Evolutionary conservation across 2,797 vertebrate genomes (phyloP).

Genomic region (Acipenser oxyrinchus): DNA sequence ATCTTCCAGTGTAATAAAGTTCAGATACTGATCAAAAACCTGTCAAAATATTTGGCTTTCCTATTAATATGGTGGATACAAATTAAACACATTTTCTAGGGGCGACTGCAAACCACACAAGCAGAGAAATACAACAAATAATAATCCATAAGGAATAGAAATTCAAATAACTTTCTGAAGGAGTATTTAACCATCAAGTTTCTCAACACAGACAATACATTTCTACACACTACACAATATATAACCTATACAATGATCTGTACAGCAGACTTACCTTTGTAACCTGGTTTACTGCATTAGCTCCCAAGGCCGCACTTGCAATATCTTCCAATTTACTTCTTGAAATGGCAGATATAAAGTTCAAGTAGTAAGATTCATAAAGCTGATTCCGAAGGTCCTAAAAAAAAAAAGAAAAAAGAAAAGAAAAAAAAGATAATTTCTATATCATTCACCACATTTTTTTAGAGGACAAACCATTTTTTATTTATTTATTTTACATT

Average conservation of each 20-base stretch:
- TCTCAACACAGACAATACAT: no score
- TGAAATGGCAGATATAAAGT: conserved; percentile 97
- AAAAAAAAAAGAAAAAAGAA: conserved; percentile 5
- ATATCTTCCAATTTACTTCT: conserved; percentile 96
- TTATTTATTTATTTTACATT: conserved; percentile 14
- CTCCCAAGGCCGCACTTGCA: conserved; percentile 84
- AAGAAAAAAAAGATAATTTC: background rate
- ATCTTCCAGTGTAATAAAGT: conserved; percentile 97
- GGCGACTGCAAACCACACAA: no score
- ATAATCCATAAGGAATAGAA: background rate
- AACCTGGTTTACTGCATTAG: conserved; percentile 84
- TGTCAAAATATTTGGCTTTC: conserved; percentile 31
- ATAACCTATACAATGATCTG: background rate
- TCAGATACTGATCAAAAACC: conserved; percentile 97
- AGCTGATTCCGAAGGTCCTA: conserved; percentile 92
- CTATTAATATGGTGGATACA: background rate
- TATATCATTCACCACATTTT: no score
- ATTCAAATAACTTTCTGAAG: no score
- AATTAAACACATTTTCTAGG: background rate
- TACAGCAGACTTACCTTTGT: conserved; percentile 72
- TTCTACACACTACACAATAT: no score
- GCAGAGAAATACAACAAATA: conserved; percentile 26
- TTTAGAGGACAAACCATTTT: background rate
- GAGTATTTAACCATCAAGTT: no score
- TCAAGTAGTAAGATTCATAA: conserved; percentile 91